Evolutionary conservation across 1,140 invertebrate genomes (phyloP), one percentile per base, ranked within the genome.

Genomic region (Drosophila repleta): DNA sequence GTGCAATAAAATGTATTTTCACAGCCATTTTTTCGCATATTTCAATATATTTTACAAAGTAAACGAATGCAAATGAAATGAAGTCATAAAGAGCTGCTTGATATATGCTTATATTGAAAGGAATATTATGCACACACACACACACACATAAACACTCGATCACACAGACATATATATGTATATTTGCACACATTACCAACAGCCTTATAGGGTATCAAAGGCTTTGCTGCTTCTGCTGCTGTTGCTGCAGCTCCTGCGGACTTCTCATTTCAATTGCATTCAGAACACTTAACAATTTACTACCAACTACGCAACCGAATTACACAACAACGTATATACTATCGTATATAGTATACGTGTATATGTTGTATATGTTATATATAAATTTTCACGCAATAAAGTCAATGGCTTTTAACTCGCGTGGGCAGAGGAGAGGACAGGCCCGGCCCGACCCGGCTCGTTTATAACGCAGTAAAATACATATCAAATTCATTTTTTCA

Each of bases 341-440:
- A 13, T 18, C 29, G 49, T 43, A 55, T 26, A 57, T 58, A 61
- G 5, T 26, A 41, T 26, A 51, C 8, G 7, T 29, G 49, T n/a
- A 41, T 29, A 32, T 21, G 15, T 4, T 29, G 45, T 43, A 21
- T 48, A 32, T 24, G 15, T 21, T 46, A 65, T 75, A 76, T 75
- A 87, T 88, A 79, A 76, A 88, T 87, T 88, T 87, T 64, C 78
- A 61, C 79, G 66, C 74, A 88, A 85, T 79, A 84, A 85, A 81
- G 82, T 61, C 63, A 57, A 71, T 60, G 65, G 71, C 63, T 57
- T 68, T 76, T 52, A 61, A 41, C 76, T 29, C 8, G 29, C 21
- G 10, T 26, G 20, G 49, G 61, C 2, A 29, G 29, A 10, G 29
- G 8, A 29, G 8, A 0, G 48, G 0, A 17, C 5, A 15, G 48